These are phyloP conservation scores for Chunga burmeisteri DNA, from an alignment of 2,113 vertebrate genomes.

Conservation along the genomic window DNA sequence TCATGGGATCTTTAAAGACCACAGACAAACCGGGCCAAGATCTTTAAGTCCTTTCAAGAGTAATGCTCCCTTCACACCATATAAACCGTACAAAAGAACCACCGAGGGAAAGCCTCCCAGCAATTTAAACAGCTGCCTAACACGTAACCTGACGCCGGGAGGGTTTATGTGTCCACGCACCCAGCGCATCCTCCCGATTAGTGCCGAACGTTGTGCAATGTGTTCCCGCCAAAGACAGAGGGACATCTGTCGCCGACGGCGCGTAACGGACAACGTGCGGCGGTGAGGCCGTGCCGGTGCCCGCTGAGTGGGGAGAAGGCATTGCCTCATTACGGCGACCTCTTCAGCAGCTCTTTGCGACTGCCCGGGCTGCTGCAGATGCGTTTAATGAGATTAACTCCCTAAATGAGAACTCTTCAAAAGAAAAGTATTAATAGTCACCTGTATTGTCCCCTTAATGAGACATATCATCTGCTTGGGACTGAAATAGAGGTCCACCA, in stretches of 20 bases:
- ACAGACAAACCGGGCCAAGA: background rate
- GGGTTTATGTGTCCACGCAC: background rate
- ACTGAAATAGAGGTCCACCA: background rate
- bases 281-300: accelerated
- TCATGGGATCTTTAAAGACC: slow-evolving; percentile 61
- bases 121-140: slow-evolving; percentile 37
- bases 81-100: slow-evolving; percentile 29
- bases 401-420: background rate
- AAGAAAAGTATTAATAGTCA: background rate
- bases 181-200: background rate
- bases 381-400: background rate
- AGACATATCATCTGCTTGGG: background rate
- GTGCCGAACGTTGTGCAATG: accelerated
- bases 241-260: accelerated
- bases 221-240: background rate
- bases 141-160: background rate
- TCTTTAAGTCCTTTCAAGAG: slow-evolving; percentile 26
- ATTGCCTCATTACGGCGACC: background rate
- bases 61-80: slow-evolving; percentile 21
- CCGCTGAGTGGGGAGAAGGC: background rate
- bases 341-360: background rate
- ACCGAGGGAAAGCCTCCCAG: background rate
- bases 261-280: accelerated
- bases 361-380: background rate
- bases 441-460: background rate